phyloP scores from a whole-genome alignment of 2,113 vertebrate species.

The Boleophthalmus pectinirostris region DNA sequence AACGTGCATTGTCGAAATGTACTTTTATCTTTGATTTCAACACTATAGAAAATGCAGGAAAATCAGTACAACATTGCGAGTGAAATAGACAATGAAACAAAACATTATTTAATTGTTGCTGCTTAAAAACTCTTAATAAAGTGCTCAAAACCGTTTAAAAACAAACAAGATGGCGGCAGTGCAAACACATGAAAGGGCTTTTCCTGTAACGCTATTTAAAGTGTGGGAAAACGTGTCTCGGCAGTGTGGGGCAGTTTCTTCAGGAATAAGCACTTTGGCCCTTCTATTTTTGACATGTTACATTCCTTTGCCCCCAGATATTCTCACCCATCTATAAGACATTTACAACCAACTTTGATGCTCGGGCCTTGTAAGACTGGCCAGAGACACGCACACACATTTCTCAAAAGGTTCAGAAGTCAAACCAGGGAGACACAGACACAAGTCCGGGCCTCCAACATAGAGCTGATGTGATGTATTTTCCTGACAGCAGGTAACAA shows the following conservation, averaged over 20 bases:
- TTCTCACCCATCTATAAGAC: slow-evolving; percentile 82
- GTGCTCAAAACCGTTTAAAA: slow-evolving; percentile 7
- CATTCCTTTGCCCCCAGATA: slow-evolving; percentile 78
- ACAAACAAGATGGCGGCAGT: slow-evolving; percentile 38
- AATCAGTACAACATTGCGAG: not conserved
- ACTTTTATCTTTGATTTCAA: no score
- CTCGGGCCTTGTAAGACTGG: slow-evolving; percentile 64
- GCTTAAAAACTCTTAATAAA: not conserved
- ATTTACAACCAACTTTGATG: slow-evolving; percentile 83
- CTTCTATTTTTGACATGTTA: slow-evolving; percentile 81
- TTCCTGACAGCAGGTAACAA: slow-evolving; percentile 68
- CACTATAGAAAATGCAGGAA: not conserved
- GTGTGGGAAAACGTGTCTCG: slow-evolving; percentile 62
- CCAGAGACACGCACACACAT: slow-evolving; percentile 52
- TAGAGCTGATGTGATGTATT: slow-evolving; percentile 66
- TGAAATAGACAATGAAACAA: not conserved
- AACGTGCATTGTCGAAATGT: not conserved
- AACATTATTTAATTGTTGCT: not conserved
- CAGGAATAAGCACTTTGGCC: slow-evolving; percentile 59
- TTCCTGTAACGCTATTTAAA: slow-evolving; percentile 48
- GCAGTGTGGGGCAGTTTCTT: slow-evolving; percentile 30
- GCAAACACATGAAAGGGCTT: slow-evolving; percentile 49
- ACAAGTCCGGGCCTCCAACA: slow-evolving; percentile 71
- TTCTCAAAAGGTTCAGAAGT: slow-evolving; percentile 81
- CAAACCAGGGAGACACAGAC: slow-evolving; percentile 70